Conservation (phyloP, 2,888 invertebrate species). For the Troides aeacus region DNA sequence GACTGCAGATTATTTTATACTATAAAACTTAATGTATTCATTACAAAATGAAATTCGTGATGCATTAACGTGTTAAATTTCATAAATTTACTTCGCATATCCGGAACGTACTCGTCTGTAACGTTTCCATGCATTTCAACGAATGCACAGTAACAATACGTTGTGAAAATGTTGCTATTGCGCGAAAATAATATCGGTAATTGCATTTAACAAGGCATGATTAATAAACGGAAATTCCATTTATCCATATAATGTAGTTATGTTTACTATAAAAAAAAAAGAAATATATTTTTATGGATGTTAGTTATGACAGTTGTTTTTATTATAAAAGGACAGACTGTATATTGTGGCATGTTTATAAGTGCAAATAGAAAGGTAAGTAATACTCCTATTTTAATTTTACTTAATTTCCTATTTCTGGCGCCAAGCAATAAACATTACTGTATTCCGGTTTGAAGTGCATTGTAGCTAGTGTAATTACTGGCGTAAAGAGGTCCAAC, state of each 20-base stretch:
- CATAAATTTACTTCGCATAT: not conserved
- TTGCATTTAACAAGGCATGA: not conserved
- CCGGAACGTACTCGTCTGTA: conserved; percentile 11
- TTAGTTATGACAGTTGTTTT: not conserved
- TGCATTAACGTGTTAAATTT: not conserved
- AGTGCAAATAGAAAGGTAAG: too few species aligned
- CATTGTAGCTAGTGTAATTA: too few species aligned
- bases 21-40: too few species aligned
- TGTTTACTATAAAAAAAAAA: not conserved
- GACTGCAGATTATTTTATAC: too few species aligned
- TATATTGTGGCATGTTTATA: too few species aligned
- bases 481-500: too few species aligned
- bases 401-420: too few species aligned
- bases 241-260: not conserved
- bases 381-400: too few species aligned
- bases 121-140: not conserved
- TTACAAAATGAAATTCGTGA: not conserved
- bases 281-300: too few species aligned
- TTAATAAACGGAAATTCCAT: not conserved
- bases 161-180: not conserved
- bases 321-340: not conserved
- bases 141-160: not conserved
- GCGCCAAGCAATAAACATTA: too few species aligned
- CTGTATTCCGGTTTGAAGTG: too few species aligned
- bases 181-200: not conserved